phyloP scores from a whole-genome alignment of 2,113 vertebrate genomes.

The Pterocles orientalis region DNA sequence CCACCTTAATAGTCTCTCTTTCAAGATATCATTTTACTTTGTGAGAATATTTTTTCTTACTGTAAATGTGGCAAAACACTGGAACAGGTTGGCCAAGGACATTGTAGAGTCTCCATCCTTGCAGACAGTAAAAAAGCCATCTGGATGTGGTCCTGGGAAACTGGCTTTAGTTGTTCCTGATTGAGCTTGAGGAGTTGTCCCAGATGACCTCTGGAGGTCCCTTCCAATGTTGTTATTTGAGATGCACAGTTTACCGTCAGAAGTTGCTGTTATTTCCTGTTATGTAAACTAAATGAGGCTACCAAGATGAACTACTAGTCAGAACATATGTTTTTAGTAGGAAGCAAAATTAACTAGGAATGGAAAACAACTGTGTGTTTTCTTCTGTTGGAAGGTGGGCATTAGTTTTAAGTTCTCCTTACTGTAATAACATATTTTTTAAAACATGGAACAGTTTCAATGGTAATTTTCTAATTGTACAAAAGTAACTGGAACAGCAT shows the following conservation, averaged over 20 bases:
- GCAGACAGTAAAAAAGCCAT: neutral
- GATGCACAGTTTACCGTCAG: neutral
- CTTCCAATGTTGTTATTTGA: neutral
- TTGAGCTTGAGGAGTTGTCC: neutral
- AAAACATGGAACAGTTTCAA: neutral
- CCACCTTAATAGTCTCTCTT: neutral
- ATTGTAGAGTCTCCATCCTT: neutral
- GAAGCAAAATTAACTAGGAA: neutral
- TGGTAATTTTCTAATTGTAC: conserved; percentile 27
- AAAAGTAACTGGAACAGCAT: neutral
- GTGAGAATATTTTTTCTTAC: neutral
- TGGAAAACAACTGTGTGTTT: neutral
- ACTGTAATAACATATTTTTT: neutral
- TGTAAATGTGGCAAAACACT: neutral
- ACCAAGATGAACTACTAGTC: neutral
- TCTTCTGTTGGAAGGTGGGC: neutral
- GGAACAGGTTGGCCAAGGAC: neutral
- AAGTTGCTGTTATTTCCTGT: neutral
- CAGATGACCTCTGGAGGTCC: neutral
- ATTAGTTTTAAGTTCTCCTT: neutral
- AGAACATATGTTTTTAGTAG: neutral
- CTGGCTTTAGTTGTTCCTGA: neutral
- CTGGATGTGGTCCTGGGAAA: neutral
- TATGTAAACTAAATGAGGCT: neutral
- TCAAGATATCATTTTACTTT: neutral